Percentiles rank a stretch among this genome's conserved stretches.
Evolutionary conservation across 2,113 vertebrate genomes (phyloP).

Genomic region (Sphyrna mokarran): DNA sequence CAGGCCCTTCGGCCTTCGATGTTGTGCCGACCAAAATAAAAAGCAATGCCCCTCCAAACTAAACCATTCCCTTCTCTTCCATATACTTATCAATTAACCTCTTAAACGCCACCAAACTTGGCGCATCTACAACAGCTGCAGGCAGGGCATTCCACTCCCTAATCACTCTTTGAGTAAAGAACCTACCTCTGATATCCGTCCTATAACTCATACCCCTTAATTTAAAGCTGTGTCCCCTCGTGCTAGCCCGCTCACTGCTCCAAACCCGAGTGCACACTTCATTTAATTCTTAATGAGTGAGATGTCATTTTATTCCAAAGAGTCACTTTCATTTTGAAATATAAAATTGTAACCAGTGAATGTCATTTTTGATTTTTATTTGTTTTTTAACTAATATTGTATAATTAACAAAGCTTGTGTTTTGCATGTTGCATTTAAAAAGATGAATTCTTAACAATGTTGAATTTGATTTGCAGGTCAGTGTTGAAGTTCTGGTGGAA

Average conservation of each 20-base stretch:
- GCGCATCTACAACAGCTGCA: too few relatives aligned
- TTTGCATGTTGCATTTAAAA: neutral
- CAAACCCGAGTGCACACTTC: neutral
- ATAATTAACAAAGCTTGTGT: neutral
- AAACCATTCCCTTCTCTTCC: too few relatives aligned
- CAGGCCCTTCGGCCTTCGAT: too few relatives aligned
- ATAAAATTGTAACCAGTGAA: neutral
- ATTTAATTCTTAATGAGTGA: neutral
- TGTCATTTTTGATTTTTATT: neutral
- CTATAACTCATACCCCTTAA: too few relatives aligned
- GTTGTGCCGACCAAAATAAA: too few relatives aligned
- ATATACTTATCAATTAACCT: too few relatives aligned
- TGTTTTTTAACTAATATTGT: neutral
- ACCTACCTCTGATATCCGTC: too few relatives aligned
- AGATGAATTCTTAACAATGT: neutral
- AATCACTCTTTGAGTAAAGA: too few relatives aligned
- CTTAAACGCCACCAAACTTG: too few relatives aligned
- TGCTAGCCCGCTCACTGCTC: neutral
- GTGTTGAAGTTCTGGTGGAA: slow-evolving; percentile 91
- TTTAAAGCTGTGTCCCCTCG: too few relatives aligned
- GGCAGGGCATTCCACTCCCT: too few relatives aligned
- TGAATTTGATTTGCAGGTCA: slow-evolving; percentile 65
- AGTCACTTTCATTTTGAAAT: neutral
- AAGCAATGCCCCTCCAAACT: too few relatives aligned
- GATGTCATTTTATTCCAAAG: neutral